Conservation (phyloP, 1,140 invertebrate genomes). For the Ephestia elutella region DNA sequence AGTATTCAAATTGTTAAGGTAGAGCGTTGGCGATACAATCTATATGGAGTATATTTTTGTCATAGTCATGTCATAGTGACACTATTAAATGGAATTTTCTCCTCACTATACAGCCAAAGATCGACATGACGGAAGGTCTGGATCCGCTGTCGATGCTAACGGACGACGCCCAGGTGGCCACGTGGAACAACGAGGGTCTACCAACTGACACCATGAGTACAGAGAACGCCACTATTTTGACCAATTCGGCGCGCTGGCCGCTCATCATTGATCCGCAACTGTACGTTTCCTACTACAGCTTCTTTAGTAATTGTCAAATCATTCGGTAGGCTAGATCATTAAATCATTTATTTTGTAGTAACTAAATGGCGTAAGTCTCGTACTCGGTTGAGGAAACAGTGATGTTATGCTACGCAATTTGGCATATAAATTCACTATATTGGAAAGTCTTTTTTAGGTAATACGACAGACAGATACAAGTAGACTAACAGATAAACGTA, state of each 20-base stretch:
- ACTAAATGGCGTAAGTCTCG: no score
- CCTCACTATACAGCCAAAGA: conserved; percentile 76
- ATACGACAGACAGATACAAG: no score
- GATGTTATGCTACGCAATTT: no score
- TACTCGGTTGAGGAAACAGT: no score
- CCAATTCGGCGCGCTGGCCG: conserved; percentile 92
- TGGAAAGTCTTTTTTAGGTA: no score
- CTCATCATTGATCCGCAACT: conserved; percentile 95
- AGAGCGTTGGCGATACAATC: no score
- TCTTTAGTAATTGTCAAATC: background rate
- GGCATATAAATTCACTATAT: no score
- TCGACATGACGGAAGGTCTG: conserved; percentile 84
- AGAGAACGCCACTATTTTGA: conserved; percentile 95
- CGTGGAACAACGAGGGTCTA: conserved; percentile 96
- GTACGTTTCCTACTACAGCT: conserved; percentile 50
- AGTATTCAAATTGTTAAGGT: no score
- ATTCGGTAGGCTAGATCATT: background rate
- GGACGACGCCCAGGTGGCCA: conserved; percentile 92
- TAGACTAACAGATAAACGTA: no score
- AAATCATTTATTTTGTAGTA: no score
- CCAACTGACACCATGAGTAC: conserved; percentile 94
- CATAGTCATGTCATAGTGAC: no score
- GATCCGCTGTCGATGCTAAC: conserved; percentile 90
- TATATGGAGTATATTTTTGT: no score
- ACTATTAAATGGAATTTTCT: conserved; percentile 11